These are phyloP conservation scores for Drosophila sp. DNA, from an alignment of 1,140 invertebrate genomes.

Conservation along the genomic window DNA sequence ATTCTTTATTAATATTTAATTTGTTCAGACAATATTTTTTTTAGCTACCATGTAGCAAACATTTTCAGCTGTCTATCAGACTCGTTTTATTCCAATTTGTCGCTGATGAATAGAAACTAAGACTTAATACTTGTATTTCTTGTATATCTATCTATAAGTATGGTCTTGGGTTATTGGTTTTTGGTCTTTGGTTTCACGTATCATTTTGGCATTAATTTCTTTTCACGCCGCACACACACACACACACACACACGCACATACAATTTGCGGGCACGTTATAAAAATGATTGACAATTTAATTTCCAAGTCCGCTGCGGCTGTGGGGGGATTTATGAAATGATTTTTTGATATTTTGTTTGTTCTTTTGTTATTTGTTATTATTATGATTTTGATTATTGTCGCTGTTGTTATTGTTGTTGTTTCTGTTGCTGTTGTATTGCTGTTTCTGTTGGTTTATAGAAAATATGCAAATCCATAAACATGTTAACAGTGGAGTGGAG, in stretches of 20 bases:
- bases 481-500: constrained; percentile 60
- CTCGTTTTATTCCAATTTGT: not conserved
- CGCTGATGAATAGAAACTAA: constrained; percentile 10
- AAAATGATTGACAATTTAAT: constrained; percentile 84
- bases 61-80: not conserved
- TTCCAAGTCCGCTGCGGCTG: constrained; percentile 71
- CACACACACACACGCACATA: constrained; percentile 12
- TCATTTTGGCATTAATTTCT: constrained; percentile 79
- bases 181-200: constrained; percentile 64
- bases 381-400: constrained; percentile 23
- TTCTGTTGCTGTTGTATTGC: constrained; percentile 18
- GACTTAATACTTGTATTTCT: constrained; percentile 48
- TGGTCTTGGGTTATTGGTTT: constrained; percentile 22
- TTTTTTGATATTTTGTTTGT: constrained; percentile 52
- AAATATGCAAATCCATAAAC: constrained; percentile 78
- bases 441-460: constrained; percentile 44
- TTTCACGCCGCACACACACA: constrained; percentile 58
- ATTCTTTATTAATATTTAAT: too few species aligned
- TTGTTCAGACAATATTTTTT: too few species aligned
- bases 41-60: not conserved
- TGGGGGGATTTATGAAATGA: constrained; percentile 75
- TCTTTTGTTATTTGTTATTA: constrained; percentile 50
- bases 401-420: constrained; percentile 16
- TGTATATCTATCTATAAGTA: constrained; percentile 36
- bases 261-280: constrained; percentile 63